phyloP scores from a whole-genome alignment of 2,888 invertebrate genomes.

The Thymelicus acteon region DNA sequence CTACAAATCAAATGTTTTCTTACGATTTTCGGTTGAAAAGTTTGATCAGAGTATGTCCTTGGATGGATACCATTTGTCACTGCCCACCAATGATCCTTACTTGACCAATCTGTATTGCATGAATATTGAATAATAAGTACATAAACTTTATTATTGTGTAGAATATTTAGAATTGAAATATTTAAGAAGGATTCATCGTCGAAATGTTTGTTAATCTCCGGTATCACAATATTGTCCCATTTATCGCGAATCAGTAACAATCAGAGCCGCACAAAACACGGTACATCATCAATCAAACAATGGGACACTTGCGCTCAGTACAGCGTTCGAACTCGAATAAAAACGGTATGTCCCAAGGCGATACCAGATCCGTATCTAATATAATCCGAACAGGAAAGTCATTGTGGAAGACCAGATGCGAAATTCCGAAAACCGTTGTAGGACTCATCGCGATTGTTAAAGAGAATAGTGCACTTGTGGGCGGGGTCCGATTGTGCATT shows the following conservation, averaged over 20 bases:
- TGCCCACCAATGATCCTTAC: too few relatives aligned
- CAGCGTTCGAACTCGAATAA: conserved; percentile 53
- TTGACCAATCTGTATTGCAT: too few relatives aligned
- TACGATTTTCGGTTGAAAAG: too few relatives aligned
- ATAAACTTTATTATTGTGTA: too few relatives aligned
- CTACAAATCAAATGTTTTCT: too few relatives aligned
- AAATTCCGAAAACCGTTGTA: conserved; percentile 70
- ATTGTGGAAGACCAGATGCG: conserved; percentile 80
- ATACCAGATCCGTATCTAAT: conserved; percentile 75
- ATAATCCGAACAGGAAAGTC: conserved; percentile 82
- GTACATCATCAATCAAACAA: conserved; percentile 55
- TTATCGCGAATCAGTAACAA: conserved; percentile 22
- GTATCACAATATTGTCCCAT: conserved; percentile 33
- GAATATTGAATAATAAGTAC: too few relatives aligned
- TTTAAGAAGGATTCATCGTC: not conserved
- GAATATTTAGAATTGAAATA: too few relatives aligned
- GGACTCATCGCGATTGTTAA: conserved; percentile 53
- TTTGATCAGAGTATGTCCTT: too few relatives aligned
- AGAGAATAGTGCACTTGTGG: conserved; percentile 67
- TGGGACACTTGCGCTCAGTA: conserved; percentile 55
- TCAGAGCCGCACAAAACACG: conserved; percentile 19
- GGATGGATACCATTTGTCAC: too few relatives aligned
- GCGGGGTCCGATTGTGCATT: conserved; percentile 74
- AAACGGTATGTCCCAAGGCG: conserved; percentile 67
- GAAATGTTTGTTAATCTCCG: conserved; percentile 3